Evolutionary conservation across 2,113 vertebrate species (phyloP), one percentile per base, ranked within the genome.

Genomic region (Psophia crepitans): DNA sequence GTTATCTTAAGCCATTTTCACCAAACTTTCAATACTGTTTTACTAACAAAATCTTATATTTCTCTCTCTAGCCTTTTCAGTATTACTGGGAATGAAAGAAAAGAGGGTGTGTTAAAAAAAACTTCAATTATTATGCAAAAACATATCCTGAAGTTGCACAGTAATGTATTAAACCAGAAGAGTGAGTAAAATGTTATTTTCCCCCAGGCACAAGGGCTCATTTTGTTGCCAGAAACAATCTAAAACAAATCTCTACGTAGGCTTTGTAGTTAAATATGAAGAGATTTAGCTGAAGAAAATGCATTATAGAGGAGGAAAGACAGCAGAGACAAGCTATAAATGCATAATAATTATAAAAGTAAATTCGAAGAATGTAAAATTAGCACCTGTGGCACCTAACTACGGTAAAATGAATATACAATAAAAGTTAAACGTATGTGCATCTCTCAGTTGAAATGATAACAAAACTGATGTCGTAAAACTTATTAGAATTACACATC

Each of bases 211-310:
- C 65, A 90, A 85, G 78, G 41, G 74, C 71, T 97, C 85, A 92
- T 91, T 97, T 92, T 92, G 46, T 93, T 97, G 94, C 92, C 94
- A 97, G 89, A 96, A 97, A 96, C 94, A 93, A 96, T 96, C 84
- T 89, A 85, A 97, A 97, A 58, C 84, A 95, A 96, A 96, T 93
- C 97, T 98, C 90, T 91, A 78, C 4, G 23, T 81, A 87, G 60
- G 69, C 92, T 97, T 96, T 97, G 95, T 97, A 97, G 96, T 93
- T 87, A 95, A 95, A 97, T 83, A 92, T 51, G 61, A 97, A 96
- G 96, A 95, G 71, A 81, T 96, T 93, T 77, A 93, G 44, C 81
- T 96, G 64, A 95, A 94, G 71, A 88, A 96, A 96, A 96, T 64
- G 70, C 37, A 92, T 82, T 92, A 53, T 13, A 88, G 61, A 84